A percentile compares a stretch with the other conserved stretches of the same genome.
Conservation (phyloP, 2,797 vertebrate species). For the Sternotherus odoratus region DNA sequence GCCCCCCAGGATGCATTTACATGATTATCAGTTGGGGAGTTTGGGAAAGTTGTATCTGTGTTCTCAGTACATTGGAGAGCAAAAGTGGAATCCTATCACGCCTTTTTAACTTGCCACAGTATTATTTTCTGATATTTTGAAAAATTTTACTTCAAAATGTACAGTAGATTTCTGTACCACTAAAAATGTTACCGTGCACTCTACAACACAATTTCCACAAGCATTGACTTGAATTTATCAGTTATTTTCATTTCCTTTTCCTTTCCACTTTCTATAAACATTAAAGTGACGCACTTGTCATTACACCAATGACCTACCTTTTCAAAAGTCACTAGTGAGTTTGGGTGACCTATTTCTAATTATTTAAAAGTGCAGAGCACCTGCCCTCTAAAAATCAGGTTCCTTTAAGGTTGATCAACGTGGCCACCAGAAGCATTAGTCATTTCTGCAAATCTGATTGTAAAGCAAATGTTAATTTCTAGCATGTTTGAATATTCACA, state of each 20-base stretch:
- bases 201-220: background rate
- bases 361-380: background rate
- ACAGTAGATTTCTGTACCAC: background rate
- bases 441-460: background rate
- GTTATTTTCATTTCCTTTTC: background rate
- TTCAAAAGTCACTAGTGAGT: background rate
- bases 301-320: background rate
- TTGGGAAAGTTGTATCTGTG: background rate
- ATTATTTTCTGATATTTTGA: background rate
- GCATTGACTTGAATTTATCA: background rate
- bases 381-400: background rate
- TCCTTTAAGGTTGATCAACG: background rate
- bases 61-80: background rate
- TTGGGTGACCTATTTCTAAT: background rate
- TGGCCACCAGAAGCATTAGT: background rate
- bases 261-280: background rate
- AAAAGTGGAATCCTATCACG: background rate
- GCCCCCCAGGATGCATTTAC: background rate
- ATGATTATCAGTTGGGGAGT: background rate
- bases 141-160: background rate
- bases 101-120: background rate
- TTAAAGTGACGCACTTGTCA: background rate
- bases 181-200: background rate
- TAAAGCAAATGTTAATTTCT: background rate
- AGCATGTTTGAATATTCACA: background rate